Percentiles rank a stretch among this genome's conserved stretches.
These are phyloP conservation scores for Pseudachorutes palmiensis DNA, from an alignment of 1,140 invertebrate species.

Conservation along the genomic window DNA sequence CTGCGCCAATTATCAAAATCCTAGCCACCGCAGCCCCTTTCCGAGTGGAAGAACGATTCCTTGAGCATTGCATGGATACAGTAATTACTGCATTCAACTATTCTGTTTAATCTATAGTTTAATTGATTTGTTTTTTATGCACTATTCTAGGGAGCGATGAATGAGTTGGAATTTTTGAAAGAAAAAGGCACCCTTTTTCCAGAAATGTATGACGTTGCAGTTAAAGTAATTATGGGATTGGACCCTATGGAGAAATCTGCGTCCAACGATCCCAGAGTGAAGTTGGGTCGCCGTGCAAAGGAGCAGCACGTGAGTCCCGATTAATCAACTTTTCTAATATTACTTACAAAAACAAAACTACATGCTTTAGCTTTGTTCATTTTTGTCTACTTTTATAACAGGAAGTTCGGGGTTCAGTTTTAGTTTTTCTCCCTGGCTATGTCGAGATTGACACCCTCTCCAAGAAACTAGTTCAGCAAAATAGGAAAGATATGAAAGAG, in stretches of 20 bases:
- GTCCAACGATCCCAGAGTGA: not conserved
- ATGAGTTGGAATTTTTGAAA: slow-evolving; percentile 8
- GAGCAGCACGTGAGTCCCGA: too few relatives aligned
- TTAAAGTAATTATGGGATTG: slow-evolving; percentile 13
- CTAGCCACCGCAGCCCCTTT: not conserved
- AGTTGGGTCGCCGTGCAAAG: not conserved
- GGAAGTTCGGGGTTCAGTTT: slow-evolving; percentile 53
- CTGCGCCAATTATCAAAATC: slow-evolving; percentile 52
- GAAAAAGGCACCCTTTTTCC: slow-evolving; percentile 18
- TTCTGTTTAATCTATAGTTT: not conserved
- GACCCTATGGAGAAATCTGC: slow-evolving; percentile 13
- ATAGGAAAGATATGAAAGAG: slow-evolving; percentile 17
- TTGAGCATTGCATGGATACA: slow-evolving; percentile 20
- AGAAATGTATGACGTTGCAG: slow-evolving; percentile 23
- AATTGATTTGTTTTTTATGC: not conserved
- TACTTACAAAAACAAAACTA: not conserved
- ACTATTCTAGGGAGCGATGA: slow-evolving; percentile 14
- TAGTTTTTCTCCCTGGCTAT: slow-evolving; percentile 81
- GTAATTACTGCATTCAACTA: not conserved
- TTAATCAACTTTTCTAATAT: slow-evolving; percentile 4
- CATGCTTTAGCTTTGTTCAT: not conserved
- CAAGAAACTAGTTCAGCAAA: slow-evolving; percentile 37
- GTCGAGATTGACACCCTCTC: slow-evolving; percentile 56
- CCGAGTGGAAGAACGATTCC: slow-evolving; percentile 26
- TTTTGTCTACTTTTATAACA: slow-evolving; percentile 9